These are phyloP conservation scores for Glomeris marginata DNA, from an alignment of 2,888 invertebrate species.

Conservation along the genomic window DNA sequence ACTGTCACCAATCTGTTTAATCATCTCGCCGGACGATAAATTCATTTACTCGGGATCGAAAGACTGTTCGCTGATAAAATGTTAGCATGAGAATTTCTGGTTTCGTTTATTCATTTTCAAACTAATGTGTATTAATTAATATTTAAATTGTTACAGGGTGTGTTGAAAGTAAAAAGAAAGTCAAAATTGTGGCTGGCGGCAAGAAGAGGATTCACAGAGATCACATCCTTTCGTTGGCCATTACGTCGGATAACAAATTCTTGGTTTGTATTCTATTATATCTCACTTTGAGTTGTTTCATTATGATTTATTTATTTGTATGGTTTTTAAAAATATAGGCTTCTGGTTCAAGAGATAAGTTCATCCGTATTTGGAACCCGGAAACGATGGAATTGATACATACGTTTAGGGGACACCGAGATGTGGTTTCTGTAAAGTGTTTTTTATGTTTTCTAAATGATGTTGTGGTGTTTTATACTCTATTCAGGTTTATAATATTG, in stretches of 20 bases:
- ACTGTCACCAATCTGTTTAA: slow-evolving; percentile 61
- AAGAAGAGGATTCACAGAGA: slow-evolving; percentile 20
- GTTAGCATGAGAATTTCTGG: too few species aligned
- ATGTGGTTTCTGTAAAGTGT: slow-evolving; percentile 29
- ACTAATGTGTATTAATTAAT: too few species aligned
- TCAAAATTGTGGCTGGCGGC: slow-evolving; percentile 26
- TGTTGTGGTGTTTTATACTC: too few species aligned
- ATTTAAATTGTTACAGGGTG: slow-evolving; percentile 24
- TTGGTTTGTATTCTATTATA: slow-evolving; percentile 37
- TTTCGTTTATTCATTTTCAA: too few species aligned
- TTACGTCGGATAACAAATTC: slow-evolving; percentile 66
- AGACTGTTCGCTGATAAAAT: slow-evolving; percentile 75
- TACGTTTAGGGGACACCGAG: slow-evolving; percentile 45
- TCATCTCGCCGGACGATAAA: slow-evolving; percentile 54
- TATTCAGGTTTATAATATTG: slow-evolving; percentile 33
- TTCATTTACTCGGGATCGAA: slow-evolving; percentile 71
- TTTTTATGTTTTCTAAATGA: too few species aligned
- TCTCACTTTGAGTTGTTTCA: slow-evolving; percentile 24
- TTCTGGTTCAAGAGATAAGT: slow-evolving; percentile 48
- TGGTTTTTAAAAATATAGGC: slow-evolving; percentile 32
- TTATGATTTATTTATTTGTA: slow-evolving; percentile 9
- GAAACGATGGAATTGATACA: slow-evolving; percentile 57
- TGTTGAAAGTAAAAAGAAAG: slow-evolving; percentile 24
- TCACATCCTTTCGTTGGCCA: slow-evolving; percentile 47
- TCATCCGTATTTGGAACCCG: slow-evolving; percentile 73